Base-by-base conservation (phyloP, 2,888 invertebrate genomes). In the Latrodectus hesperus region DNA sequence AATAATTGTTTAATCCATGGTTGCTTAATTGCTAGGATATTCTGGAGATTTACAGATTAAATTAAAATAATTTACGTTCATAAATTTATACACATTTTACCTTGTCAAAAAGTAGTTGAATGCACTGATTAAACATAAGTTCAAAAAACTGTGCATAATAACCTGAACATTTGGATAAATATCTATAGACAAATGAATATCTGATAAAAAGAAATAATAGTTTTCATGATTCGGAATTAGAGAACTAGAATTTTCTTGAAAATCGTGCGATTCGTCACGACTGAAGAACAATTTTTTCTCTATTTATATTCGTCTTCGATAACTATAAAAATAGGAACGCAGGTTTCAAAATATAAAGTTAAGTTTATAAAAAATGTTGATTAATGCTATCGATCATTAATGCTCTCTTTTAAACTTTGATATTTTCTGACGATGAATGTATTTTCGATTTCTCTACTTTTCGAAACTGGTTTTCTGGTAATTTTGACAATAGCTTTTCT, bases 321-420 rank as follows among this genome's bases (percentile, higher is more conserved):
- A 14, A 17, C 73, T 55, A 53, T 12, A 51, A 79, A 85, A 70
- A 85, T 79, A 85, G 79, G 85, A 85, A 64, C 74, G 9, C 52
- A 64, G 73, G 73, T 84, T 84, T 73, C 78, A 79, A 85, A 79
- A 85, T 79, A 70, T 75, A 70, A 79, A 85, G 60, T 74, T 55
- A 64, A 85, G 60, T 53, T 16, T 17, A 38, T 22, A 55, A 71
- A 80, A 86, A 76, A 67, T 14, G 65, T 86, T 86, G 81, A 86
- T 86, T 86, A 86, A 86, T 86, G 86, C 67, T 76, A 86, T 86
- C 72, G 76, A 86, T 86, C 86, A 86, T 86, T 86, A 81, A 80
- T 76, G 26, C 71, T 72, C 72, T 55, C 72, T 72, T 85, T 76
- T 80, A 76, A 75, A 65, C 65, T 49, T 80, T 65, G 65, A 81